Conservation (phyloP, 2,113 vertebrate species). For the Protobothrops mucrosquamatus region DNA sequence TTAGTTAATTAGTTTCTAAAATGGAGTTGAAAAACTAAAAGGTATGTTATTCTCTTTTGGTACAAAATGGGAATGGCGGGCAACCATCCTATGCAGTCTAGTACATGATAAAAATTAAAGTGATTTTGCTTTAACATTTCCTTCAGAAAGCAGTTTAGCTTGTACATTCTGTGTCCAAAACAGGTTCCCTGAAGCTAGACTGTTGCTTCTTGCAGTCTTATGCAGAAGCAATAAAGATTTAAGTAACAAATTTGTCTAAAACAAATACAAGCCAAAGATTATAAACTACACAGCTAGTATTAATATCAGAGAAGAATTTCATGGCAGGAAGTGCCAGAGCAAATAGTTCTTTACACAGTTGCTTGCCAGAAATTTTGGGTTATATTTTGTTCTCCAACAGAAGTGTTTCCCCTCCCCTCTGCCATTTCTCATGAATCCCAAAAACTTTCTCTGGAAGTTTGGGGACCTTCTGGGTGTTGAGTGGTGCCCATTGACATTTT, state of each 20-base stretch:
- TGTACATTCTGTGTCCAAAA: conserved; percentile 56
- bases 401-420: not conserved
- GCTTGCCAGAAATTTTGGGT: not conserved
- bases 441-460: not conserved
- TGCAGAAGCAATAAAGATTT: conserved; percentile 61
- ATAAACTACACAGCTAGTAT: conserved; percentile 17
- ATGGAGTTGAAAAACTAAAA: not conserved
- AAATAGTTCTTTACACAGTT: not conserved
- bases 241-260: conserved; percentile 56
- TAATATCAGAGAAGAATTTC: conserved; percentile 51
- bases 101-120: conserved; percentile 50
- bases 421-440: not conserved
- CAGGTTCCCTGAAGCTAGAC: conserved; percentile 58
- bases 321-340: conserved; percentile 40
- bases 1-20: conserved; percentile 13
- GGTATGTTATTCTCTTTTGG: conserved; percentile 37
- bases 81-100: conserved; percentile 25
- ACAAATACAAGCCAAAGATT: conserved; percentile 50
- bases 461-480: not conserved
- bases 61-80: conserved; percentile 34
- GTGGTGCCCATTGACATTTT: not conserved
- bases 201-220: conserved; percentile 56
- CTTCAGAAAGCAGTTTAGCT: conserved; percentile 53
- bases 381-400: not conserved
- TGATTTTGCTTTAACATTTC: conserved; percentile 56